These are phyloP conservation scores for Athetis lepigone DNA, from an alignment of 2,888 invertebrate genomes.

Conservation along the genomic window DNA sequence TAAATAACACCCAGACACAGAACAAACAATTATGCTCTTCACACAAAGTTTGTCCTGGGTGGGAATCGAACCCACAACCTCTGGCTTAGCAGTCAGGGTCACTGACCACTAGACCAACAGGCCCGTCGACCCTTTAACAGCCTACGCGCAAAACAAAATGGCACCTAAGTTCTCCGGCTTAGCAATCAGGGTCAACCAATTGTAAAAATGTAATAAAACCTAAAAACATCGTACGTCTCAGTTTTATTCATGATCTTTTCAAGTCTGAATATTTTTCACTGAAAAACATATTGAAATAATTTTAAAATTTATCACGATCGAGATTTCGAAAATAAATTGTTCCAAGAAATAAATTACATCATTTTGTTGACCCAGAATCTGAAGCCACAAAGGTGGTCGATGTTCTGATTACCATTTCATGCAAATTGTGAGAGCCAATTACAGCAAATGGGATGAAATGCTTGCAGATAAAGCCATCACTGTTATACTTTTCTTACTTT, in stretches of 20 bases:
- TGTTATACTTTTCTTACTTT: no score
- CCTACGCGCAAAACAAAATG: no score
- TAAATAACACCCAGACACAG: no score
- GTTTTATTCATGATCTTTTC: background rate
- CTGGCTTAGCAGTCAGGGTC: no score
- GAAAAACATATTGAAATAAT: background rate
- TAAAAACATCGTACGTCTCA: no score
- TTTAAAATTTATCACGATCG: background rate
- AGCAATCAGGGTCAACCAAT: no score
- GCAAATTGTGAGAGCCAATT: conserved; percentile 50
- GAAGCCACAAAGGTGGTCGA: conserved; percentile 3
- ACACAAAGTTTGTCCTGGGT: no score
- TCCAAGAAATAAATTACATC: conserved; percentile 2
- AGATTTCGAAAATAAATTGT: background rate
- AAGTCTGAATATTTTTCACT: background rate
- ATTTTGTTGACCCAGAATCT: conserved; percentile 15
- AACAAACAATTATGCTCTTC: no score
- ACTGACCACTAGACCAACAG: no score
- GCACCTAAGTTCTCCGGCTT: no score
- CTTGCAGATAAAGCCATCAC: background rate
- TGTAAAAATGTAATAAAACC: background rate
- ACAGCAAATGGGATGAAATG: conserved; percentile 14
- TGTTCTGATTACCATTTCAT: conserved; percentile 39
- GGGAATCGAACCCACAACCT: no score
- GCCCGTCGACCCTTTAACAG: no score